A percentile compares a stretch with the other conserved stretches of the same genome.
Conservation (phyloP, 2,888 invertebrate genomes). For the Phengaris arion region DNA sequence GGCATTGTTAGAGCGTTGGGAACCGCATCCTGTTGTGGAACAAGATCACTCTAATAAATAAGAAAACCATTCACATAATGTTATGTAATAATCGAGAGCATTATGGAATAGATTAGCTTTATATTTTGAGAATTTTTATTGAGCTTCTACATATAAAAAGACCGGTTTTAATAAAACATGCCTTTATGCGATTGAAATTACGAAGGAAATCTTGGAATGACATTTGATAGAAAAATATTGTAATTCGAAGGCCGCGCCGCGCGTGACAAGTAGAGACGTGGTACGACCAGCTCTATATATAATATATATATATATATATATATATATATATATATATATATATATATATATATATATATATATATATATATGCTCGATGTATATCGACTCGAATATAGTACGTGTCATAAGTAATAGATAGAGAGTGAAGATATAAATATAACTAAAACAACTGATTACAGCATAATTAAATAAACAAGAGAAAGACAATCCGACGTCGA, state of each 20-base stretch:
- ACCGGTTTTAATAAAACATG: neutral
- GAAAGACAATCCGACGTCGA: too few relatives aligned
- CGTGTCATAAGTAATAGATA: neutral
- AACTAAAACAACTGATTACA: too few relatives aligned
- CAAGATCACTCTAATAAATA: slow-evolving; percentile 17
- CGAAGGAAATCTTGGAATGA: slow-evolving; percentile 22
- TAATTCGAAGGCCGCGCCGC: slow-evolving; percentile 21
- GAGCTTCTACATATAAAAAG: neutral
- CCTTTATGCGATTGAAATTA: slow-evolving; percentile 13
- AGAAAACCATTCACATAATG: neutral
- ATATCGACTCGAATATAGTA: neutral
- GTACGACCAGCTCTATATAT: neutral
- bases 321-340: too few relatives aligned
- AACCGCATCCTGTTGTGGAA: slow-evolving; percentile 6
- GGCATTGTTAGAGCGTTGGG: slow-evolving; percentile 15
- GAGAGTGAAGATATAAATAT: neutral
- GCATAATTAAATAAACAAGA: too few relatives aligned
- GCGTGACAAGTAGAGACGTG: neutral
- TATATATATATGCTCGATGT: too few relatives aligned
- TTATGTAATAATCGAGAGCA: slow-evolving; percentile 1
- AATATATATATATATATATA: too few relatives aligned
- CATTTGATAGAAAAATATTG: slow-evolving; percentile 24
- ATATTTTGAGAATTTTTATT: neutral
- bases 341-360: too few relatives aligned
- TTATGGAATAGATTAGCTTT: neutral